Evolutionary conservation across 2,113 vertebrate species (phyloP).

Genomic region (Callionymus lyra): DNA sequence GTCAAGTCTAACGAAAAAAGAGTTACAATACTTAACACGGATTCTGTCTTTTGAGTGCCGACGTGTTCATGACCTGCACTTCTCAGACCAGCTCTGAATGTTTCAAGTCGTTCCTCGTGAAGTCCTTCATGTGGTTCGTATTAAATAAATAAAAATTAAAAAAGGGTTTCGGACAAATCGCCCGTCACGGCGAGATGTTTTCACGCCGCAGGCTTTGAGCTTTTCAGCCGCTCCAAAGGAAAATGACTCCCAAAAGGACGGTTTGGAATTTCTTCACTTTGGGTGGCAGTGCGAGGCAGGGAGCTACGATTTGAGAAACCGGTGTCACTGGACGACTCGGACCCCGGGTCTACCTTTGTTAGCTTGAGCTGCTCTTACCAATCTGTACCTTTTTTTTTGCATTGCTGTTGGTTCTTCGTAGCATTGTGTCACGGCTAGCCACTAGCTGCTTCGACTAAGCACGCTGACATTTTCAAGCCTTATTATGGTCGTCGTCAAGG

Average conservation of each 20-base stretch:
- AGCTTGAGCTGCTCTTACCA: too few species aligned
- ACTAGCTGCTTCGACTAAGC: conserved; percentile 10
- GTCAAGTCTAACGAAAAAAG: conserved; percentile 45
- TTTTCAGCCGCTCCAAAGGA: conserved; percentile 13
- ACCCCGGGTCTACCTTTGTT: too few species aligned
- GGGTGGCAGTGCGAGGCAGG: conserved; percentile 1
- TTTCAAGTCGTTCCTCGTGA: too few species aligned
- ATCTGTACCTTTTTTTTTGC: conserved; percentile 31
- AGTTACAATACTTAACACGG: conserved; percentile 31
- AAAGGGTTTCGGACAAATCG: conserved; percentile 22
- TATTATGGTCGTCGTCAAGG: conserved; percentile 26
- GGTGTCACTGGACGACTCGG: background rate
- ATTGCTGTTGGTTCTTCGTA: conserved; percentile 8
- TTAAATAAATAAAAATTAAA: too few species aligned
- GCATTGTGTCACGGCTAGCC: background rate
- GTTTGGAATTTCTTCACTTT: conserved; percentile 13
- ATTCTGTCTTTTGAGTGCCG: conserved; percentile 4
- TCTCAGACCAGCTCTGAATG: conserved; percentile 3
- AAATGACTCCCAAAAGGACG: conserved; percentile 27
- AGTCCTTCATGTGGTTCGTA: too few species aligned
- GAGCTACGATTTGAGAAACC: conserved; percentile 10
- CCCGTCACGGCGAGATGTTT: conserved; percentile 24
- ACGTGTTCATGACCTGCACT: conserved; percentile 13
- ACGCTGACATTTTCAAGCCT: conserved; percentile 48
- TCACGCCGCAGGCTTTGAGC: conserved; percentile 14